Percentiles rank a stretch among this genome's conserved stretches.
phyloP scores from a whole-genome alignment of 1,140 invertebrate genomes.

The Hyphantria cunea region DNA sequence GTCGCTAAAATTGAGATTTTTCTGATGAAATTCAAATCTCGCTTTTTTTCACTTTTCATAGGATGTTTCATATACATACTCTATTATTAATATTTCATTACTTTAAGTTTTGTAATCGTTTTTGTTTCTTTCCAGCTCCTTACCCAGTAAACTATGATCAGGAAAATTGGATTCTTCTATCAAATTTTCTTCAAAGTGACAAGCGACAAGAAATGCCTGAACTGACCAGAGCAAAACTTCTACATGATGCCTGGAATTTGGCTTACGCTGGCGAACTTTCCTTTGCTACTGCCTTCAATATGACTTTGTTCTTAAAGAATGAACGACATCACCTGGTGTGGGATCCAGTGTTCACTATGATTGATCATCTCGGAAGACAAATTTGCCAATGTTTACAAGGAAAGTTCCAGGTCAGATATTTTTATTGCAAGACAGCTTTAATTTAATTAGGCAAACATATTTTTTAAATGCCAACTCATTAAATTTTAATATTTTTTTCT shows the following conservation, averaged over 20 bases:
- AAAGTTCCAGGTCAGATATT: slow-evolving; percentile 85
- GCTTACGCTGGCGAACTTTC: slow-evolving; percentile 89
- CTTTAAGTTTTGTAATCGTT: neutral
- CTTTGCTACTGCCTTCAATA: slow-evolving; percentile 87
- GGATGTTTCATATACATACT: too few species aligned
- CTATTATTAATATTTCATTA: too few species aligned
- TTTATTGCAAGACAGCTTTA: neutral
- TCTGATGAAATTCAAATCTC: too few species aligned
- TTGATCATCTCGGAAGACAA: slow-evolving; percentile 88
- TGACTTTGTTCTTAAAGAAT: slow-evolving; percentile 87
- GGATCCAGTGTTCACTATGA: slow-evolving; percentile 90
- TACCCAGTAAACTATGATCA: slow-evolving; percentile 92
- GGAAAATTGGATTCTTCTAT: slow-evolving; percentile 89
- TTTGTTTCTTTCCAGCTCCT: slow-evolving; percentile 82
- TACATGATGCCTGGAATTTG: slow-evolving; percentile 90
- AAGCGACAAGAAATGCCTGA: slow-evolving; percentile 84
- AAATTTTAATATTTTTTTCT: too few species aligned
- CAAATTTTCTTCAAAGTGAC: slow-evolving; percentile 83
- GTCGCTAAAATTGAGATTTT: too few species aligned
- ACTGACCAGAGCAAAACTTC: slow-evolving; percentile 87
- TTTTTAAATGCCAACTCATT: too few species aligned
- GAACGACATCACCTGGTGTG: slow-evolving; percentile 89
- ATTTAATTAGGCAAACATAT: too few species aligned
- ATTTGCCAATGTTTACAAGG: slow-evolving; percentile 84
- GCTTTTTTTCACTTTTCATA: too few species aligned